phyloP scores from a whole-genome alignment of 2,888 invertebrate species.

The Tethea ocularis region DNA sequence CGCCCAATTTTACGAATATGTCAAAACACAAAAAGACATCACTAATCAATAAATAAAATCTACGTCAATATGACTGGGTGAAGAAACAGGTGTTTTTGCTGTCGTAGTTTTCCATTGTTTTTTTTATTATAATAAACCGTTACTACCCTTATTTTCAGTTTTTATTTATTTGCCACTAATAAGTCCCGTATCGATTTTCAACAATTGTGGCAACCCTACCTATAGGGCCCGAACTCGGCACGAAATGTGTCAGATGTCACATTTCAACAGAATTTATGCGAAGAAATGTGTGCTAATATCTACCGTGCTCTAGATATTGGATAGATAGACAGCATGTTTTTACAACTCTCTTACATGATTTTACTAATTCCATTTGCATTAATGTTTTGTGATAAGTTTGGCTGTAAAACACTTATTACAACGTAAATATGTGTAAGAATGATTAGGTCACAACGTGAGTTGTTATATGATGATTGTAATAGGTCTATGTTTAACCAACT shows the following conservation, averaged over 20 bases:
- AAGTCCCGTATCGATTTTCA: too few relatives aligned
- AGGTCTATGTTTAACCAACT: too few relatives aligned
- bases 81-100: too few relatives aligned
- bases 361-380: background rate
- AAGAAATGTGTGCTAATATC: background rate
- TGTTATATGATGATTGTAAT: background rate
- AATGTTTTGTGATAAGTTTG: conserved; percentile 2
- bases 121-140: too few relatives aligned
- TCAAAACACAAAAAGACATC: too few relatives aligned
- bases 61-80: too few relatives aligned
- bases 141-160: too few relatives aligned
- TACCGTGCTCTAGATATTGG: background rate
- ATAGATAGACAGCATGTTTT: background rate
- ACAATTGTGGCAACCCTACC: too few relatives aligned
- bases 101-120: too few relatives aligned
- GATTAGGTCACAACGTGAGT: background rate
- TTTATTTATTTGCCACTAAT: too few relatives aligned
- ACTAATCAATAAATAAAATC: too few relatives aligned
- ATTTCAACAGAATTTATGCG: background rate
- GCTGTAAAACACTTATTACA: background rate
- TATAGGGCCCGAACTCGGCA: background rate
- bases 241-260: background rate
- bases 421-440: background rate
- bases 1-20: too few relatives aligned
- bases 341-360: background rate